Conservation (phyloP, 2,797 vertebrate species). For the Leontocebus nigricollis region DNA sequence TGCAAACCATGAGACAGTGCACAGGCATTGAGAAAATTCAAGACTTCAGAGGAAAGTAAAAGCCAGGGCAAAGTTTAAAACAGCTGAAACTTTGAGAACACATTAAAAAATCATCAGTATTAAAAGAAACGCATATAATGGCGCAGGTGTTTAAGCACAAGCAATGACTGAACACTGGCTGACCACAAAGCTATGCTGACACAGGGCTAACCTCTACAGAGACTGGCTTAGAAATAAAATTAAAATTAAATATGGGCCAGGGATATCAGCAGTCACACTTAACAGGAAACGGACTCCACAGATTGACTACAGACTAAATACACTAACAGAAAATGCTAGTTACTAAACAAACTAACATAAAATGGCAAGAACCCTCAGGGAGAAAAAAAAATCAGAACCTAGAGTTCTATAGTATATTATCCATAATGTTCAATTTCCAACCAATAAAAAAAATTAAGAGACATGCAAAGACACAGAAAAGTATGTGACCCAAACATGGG, state of each 20-base stretch:
- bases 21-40: background rate
- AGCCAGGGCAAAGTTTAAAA: background rate
- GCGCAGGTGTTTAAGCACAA: background rate
- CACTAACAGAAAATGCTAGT: background rate
- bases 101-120: background rate
- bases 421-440: background rate
- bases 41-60: background rate
- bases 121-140: background rate
- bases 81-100: background rate
- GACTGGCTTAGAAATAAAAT: background rate
- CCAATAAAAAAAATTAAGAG: background rate
- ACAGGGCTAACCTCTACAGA: background rate
- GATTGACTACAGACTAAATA: background rate
- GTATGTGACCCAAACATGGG: background rate
- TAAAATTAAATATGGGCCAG: background rate
- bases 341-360: background rate
- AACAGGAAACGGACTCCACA: background rate
- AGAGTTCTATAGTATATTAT: background rate
- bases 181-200: background rate
- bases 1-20: background rate
- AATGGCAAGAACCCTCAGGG: background rate
- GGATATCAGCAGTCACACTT: background rate
- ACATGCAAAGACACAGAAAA: background rate
- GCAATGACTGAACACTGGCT: background rate
- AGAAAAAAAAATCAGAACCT: background rate